Percentiles rank a stretch among this genome's conserved stretches.
phyloP scores from a whole-genome alignment of 2,113 vertebrate genomes.

The Dromas ardeola region DNA sequence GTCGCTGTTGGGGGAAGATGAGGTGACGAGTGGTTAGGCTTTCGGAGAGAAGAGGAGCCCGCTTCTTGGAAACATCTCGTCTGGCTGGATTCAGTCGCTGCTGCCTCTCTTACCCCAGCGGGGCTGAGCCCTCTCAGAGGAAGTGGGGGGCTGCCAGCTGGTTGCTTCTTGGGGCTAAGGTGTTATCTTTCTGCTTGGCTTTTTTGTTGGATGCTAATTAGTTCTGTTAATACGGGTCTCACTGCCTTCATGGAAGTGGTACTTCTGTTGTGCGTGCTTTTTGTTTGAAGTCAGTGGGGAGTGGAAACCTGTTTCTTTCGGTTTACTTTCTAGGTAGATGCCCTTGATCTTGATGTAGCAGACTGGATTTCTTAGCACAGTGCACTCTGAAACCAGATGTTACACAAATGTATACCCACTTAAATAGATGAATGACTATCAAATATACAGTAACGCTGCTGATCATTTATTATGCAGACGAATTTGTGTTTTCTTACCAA shows the following conservation, averaged over 20 bases:
- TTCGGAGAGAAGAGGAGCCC: conserved; percentile 6
- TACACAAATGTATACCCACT: neutral
- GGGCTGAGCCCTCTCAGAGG: conserved; percentile 66
- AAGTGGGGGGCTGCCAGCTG: conserved; percentile 70
- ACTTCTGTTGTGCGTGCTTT: neutral
- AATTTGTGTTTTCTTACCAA: accelerated
- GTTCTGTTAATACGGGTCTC: neutral
- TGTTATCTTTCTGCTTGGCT: neutral
- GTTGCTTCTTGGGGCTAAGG: conserved; percentile 41
- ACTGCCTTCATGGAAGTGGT: conserved; percentile 12
- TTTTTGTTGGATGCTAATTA: neutral
- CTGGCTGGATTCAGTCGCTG: conserved; percentile 65
- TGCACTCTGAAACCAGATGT: neutral
- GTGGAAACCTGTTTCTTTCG: conserved; percentile 5
- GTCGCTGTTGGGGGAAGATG: neutral
- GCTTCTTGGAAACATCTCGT: conserved; percentile 74
- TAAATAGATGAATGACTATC: neutral
- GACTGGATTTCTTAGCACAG: neutral
- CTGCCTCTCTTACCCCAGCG: neutral
- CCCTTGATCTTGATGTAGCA: neutral
- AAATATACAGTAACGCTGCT: accelerated
- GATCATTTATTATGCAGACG: neutral
- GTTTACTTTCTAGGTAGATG: conserved; percentile 41
- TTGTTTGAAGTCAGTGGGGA: neutral
- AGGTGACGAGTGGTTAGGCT: conserved; percentile 50